Conservation (phyloP, 2,888 invertebrate genomes). For the Pedicia rivosa region DNA sequence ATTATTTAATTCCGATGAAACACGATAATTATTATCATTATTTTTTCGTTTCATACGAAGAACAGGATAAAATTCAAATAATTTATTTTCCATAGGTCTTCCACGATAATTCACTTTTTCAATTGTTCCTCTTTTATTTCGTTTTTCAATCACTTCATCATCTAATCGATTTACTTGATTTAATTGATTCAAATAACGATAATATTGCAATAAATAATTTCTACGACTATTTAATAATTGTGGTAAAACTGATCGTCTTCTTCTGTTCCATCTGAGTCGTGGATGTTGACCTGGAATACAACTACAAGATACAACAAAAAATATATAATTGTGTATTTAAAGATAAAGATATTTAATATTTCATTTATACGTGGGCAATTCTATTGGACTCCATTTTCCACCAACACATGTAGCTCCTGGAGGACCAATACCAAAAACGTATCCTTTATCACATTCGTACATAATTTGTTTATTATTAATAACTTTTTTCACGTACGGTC, state of each 20-base stretch:
- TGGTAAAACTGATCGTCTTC: conserved; percentile 24
- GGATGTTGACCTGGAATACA: conserved; percentile 81
- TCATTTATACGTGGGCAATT: conserved; percentile 72
- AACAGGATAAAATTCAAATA: not conserved
- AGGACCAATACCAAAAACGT: conserved; percentile 70
- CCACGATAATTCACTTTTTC: conserved; percentile 4
- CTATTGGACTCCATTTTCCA: conserved; percentile 83
- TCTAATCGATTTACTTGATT: too few species aligned
- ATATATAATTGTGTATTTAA: not conserved
- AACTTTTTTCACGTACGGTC: conserved; percentile 82
- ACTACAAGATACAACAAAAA: too few species aligned
- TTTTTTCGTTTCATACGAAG: conserved; percentile 7
- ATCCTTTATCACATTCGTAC: conserved; percentile 91
- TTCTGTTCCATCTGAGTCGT: conserved; percentile 62
- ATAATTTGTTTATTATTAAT: conserved; percentile 87
- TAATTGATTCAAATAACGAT: conserved; percentile 2
- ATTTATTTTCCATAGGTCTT: not conserved
- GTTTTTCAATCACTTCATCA: not conserved
- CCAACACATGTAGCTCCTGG: conserved; percentile 91
- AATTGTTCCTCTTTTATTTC: conserved; percentile 4
- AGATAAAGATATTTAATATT: too few species aligned
- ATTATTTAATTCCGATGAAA: not conserved
- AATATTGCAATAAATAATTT: not conserved
- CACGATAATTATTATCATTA: not conserved
- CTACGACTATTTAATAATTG: not conserved